Percentiles rank a stretch among this genome's conserved stretches.
Conservation (phyloP, 1,140 invertebrate genomes). For the Colletes latitarsis region DNA sequence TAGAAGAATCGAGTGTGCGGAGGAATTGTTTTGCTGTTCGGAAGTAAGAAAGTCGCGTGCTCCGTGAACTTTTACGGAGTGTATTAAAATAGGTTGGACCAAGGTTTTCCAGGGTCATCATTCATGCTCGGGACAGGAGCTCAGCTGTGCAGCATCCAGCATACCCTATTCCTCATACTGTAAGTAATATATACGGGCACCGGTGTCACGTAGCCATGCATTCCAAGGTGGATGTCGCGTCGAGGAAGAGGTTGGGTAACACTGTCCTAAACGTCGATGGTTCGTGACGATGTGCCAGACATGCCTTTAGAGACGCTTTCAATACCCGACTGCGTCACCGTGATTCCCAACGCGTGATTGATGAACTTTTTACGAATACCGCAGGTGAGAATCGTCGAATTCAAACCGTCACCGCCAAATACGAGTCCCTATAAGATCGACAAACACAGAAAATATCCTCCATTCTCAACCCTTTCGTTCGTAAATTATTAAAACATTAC, state of each 20-base stretch:
- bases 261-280: not conserved
- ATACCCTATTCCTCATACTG: not conserved
- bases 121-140: not conserved
- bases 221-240: not conserved
- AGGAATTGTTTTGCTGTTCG: too few relatives aligned
- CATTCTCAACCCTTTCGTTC: too few relatives aligned
- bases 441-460: too few relatives aligned
- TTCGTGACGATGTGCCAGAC: too few relatives aligned
- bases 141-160: not conserved
- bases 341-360: not conserved
- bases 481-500: too few relatives aligned
- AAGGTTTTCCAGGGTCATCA: not conserved
- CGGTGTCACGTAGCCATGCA: not conserved
- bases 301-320: not conserved
- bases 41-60: too few relatives aligned
- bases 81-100: not conserved
- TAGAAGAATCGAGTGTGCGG: too few relatives aligned
- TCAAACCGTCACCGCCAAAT: too few relatives aligned
- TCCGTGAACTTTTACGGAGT: too few relatives aligned
- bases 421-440: too few relatives aligned
- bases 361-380: not conserved
- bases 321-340: not conserved
- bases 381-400: not conserved
- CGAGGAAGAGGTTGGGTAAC: not conserved
- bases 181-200: constrained; percentile 5